A percentile compares a stretch with the other conserved stretches of the same genome.
Evolutionary conservation across 1,140 invertebrate genomes (phyloP).

Genomic region (Penaeus vannamei): DNA sequence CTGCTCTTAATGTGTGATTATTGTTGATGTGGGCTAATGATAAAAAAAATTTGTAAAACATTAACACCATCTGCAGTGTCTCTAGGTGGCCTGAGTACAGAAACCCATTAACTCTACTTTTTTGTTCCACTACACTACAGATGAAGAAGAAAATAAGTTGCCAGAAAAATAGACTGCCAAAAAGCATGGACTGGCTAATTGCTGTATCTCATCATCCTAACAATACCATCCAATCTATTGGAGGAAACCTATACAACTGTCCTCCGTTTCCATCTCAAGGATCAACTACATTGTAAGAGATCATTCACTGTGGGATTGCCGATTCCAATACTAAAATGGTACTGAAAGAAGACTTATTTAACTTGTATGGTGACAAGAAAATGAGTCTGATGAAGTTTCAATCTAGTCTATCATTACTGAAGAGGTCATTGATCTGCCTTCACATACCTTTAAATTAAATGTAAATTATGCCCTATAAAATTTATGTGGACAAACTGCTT

Average conservation of each 20-base stretch:
- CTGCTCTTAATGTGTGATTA: conserved; percentile 4
- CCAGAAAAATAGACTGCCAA: conserved; percentile 64
- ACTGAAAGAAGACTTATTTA: conserved; percentile 3
- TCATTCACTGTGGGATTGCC: conserved; percentile 5
- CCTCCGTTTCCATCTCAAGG: conserved; percentile 28
- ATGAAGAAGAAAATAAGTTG: conserved; percentile 59
- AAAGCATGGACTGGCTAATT: conserved; percentile 63
- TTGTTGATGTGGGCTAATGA: too few species aligned
- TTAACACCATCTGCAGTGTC: conserved; percentile 6
- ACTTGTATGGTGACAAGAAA: conserved; percentile 12
- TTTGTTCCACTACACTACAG: conserved; percentile 56
- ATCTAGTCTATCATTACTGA: background rate
- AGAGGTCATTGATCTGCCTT: background rate
- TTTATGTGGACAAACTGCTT: conserved; percentile 18
- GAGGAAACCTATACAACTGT: conserved; percentile 24
- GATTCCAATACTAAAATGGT: conserved; percentile 31
- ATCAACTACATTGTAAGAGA: conserved; percentile 9
- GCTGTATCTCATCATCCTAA: conserved; percentile 54
- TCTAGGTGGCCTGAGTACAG: conserved; percentile 47
- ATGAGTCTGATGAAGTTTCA: background rate
- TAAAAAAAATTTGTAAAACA: too few species aligned
- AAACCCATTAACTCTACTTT: conserved; percentile 44
- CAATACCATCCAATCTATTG: conserved; percentile 46
- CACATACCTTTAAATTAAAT: conserved; percentile 4
- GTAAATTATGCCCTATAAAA: background rate